Base-by-base conservation (phyloP, 2,888 invertebrate species). In the Lasioglossum pauxillum region DNA sequence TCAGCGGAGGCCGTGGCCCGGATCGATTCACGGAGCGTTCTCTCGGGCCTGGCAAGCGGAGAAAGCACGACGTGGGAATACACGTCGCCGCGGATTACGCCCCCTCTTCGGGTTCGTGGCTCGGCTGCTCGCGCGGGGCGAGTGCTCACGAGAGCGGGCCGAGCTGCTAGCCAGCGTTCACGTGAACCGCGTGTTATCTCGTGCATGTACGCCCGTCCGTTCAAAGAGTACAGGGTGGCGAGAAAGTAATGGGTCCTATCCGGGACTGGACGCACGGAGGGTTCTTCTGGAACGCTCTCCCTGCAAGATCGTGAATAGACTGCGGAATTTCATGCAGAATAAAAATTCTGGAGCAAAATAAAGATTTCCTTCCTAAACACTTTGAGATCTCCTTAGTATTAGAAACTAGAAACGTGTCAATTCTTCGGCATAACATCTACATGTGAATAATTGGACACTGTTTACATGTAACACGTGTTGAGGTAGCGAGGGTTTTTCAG, bases 21-120 rank as follows among this genome's bases (percentile, higher is more conserved):
- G 49, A 74, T 44, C 89, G 89, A 85, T 86, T 80, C 90, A 84
- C 84, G 69, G 57, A 84, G 84, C 86, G 83, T 84, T 89, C 81
- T 76, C 60, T 67, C 67, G 87, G 87, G 69, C 69, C 87, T 83
- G 80, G 78, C 78, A 82, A 41, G 80, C 86, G 88, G 89, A 83
- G 91, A 92, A 91, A 88, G 91, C 91, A 91, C 91, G 91, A 93
- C 94, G 93, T 94, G 93, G 93, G 94, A 93, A 94, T 90, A 89
- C 91, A 93, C 93, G 93, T 94, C 93, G 92, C 93, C 90, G 93
- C 93, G 93, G 92, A 94, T 93, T 93, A 93, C 94, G 93, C 93
- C 94, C 89, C 93, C 93, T 92, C 91, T 90, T 84, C 82, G 78
- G 69, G 71, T 80, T 60, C 78, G 73, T 80, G 81, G 44, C 78